These are phyloP conservation scores for Mamestra brassicae DNA, from an alignment of 2,888 invertebrate species.

Conservation along the genomic window DNA sequence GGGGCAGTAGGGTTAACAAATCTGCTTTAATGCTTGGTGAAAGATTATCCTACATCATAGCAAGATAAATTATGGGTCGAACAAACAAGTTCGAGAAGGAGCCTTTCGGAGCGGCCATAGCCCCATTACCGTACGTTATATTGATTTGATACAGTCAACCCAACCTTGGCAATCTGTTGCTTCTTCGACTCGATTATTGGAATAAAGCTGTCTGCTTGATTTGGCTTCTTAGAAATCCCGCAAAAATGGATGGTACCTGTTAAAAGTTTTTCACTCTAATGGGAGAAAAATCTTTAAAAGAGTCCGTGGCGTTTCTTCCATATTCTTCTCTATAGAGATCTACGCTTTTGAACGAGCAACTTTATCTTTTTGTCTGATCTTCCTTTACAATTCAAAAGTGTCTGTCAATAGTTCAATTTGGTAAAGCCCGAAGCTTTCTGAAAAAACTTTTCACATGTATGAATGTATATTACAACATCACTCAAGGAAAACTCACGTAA, in stretches of 20 bases:
- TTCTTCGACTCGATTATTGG: neutral
- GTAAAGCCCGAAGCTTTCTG: too few species aligned
- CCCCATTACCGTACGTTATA: constrained; percentile 71
- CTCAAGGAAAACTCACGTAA: neutral
- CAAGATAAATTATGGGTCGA: constrained; percentile 75
- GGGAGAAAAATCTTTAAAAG: neutral
- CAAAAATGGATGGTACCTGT: neutral
- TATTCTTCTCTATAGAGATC: neutral
- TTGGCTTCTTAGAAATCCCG: neutral
- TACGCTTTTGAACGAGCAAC: neutral
- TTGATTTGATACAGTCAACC: constrained; percentile 52
- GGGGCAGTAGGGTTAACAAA: neutral
- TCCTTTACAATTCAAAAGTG: too few species aligned
- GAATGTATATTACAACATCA: too few species aligned
- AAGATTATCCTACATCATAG: constrained; percentile 59
- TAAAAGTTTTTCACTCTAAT: neutral
- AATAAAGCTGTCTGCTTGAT: neutral
- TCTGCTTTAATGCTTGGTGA: neutral
- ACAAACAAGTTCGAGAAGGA: constrained; percentile 46
- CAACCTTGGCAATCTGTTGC: constrained; percentile 17
- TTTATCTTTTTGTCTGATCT: neutral
- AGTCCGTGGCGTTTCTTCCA: too few species aligned
- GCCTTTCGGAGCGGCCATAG: constrained; percentile 65
- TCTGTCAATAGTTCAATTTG: too few species aligned
- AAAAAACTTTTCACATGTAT: neutral